These are phyloP conservation scores for Timema cristinae DNA, from an alignment of 2,888 invertebrate genomes.

Conservation along the genomic window DNA sequence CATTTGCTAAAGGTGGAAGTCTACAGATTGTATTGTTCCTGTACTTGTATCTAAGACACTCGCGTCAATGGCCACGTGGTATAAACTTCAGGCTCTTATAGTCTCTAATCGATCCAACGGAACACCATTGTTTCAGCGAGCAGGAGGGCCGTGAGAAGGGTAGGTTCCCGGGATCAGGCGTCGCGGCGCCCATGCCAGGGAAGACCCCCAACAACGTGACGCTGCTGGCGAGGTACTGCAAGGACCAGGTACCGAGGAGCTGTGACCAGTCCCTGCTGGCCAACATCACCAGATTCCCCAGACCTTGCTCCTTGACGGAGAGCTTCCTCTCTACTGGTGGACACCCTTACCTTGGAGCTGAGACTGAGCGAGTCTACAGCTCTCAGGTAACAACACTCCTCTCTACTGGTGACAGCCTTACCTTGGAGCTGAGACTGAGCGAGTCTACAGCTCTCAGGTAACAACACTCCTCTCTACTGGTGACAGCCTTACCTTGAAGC, in stretches of 20 bases:
- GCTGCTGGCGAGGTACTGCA: slow-evolving; percentile 75
- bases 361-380: slow-evolving; percentile 75
- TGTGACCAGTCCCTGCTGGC: slow-evolving; percentile 76
- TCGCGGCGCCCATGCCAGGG: slow-evolving; percentile 11
- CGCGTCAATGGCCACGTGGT: too few species aligned
- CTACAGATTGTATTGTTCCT: too few species aligned
- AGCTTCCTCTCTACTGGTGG: slow-evolving; percentile 80
- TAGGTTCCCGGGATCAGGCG: slow-evolving; percentile 30
- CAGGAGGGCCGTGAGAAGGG: slow-evolving; percentile 22
- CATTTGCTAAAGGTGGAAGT: too few species aligned
- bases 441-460: slow-evolving; percentile 83
- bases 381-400: slow-evolving; percentile 47
- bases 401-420: slow-evolving; percentile 74
- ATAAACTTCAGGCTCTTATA: too few species aligned
- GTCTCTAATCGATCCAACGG: too few species aligned
- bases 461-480: slow-evolving; percentile 63
- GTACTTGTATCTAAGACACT: too few species aligned
- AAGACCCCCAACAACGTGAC: slow-evolving; percentile 66
- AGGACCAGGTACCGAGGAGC: slow-evolving; percentile 73
- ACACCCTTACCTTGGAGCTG: slow-evolving; percentile 74
- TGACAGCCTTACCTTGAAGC: slow-evolving; percentile 66
- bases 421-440: slow-evolving; percentile 71
- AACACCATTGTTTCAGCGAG: slow-evolving; percentile 16
- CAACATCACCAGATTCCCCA: slow-evolving; percentile 51
- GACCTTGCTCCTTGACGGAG: slow-evolving; percentile 76